Percentiles rank a stretch among this genome's conserved stretches.
Conservation (phyloP, 2,113 vertebrate species). For the Arizona elegans region DNA sequence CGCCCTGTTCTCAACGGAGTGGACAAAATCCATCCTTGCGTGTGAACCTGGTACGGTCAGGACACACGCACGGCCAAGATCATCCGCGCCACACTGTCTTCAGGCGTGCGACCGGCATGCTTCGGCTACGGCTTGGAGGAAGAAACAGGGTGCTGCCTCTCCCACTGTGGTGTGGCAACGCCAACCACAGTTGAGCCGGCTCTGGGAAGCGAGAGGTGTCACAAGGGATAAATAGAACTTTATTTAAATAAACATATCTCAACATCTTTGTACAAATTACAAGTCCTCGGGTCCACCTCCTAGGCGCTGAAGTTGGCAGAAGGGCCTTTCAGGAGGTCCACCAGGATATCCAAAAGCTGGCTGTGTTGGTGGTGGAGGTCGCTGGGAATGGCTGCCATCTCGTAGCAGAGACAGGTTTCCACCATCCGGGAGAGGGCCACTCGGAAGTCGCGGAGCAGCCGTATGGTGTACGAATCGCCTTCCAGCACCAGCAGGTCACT, state of each 20-base stretch:
- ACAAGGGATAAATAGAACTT: constrained; percentile 83
- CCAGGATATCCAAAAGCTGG: constrained; percentile 82
- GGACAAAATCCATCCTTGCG: background rate
- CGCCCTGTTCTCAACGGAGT: rapidly evolving
- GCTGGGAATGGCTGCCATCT: constrained; percentile 57
- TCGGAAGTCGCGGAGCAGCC: constrained; percentile 86
- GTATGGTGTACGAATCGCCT: constrained; percentile 76
- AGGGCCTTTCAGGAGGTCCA: constrained; percentile 83
- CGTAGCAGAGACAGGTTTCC: constrained; percentile 79
- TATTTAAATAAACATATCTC: constrained; percentile 83
- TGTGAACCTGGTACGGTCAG: background rate
- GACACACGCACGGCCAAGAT: rapidly evolving
- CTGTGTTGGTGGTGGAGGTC: constrained; percentile 78
- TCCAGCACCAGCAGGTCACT: constrained; percentile 82
- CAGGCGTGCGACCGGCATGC: background rate
- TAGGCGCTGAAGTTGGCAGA: constrained; percentile 71
- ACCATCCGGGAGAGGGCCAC: constrained; percentile 88
- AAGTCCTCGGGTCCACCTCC: constrained; percentile 62
- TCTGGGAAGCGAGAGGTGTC: constrained; percentile 64
- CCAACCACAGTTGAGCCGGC: constrained; percentile 40
- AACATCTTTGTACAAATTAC: constrained; percentile 77
- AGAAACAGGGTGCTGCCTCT: background rate
- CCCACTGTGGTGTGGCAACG: constrained; percentile 29
- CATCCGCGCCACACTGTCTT: background rate
- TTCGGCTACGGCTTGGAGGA: background rate